Conservation (phyloP, 2,888 invertebrate genomes). For the Gerris lacustris region DNA sequence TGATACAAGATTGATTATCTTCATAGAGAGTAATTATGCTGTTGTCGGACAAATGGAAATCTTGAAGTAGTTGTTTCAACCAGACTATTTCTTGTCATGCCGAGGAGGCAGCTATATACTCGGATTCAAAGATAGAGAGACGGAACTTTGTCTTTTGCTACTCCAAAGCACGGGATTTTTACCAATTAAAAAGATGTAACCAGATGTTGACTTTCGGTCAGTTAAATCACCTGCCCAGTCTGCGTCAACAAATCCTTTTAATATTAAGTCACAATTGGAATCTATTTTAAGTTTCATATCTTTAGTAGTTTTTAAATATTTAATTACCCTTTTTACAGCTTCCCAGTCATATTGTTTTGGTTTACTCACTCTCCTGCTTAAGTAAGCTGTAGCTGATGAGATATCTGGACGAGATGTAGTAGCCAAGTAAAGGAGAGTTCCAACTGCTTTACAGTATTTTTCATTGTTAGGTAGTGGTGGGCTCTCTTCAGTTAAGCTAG, state of each 20-base stretch:
- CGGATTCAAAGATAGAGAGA: conserved; percentile 8
- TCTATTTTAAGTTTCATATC: neutral
- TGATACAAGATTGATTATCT: conserved; percentile 19
- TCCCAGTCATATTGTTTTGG: conserved; percentile 8
- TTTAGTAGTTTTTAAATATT: conserved; percentile 13
- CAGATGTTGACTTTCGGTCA: conserved; percentile 23
- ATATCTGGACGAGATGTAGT: conserved; percentile 14
- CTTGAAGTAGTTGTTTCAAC: neutral
- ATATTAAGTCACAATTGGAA: conserved; percentile 6
- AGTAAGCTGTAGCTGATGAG: conserved; percentile 12
- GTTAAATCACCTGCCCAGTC: conserved; percentile 19
- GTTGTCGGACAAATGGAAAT: neutral
- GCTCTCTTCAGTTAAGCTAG: neutral
- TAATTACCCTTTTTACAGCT: conserved; percentile 14
- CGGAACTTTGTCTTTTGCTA: conserved; percentile 16
- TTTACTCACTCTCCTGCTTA: conserved; percentile 8
- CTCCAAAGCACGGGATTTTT: conserved; percentile 17
- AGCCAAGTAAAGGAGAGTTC: neutral
- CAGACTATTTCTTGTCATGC: neutral
- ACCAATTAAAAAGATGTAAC: conserved; percentile 19
- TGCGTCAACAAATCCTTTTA: conserved; percentile 19
- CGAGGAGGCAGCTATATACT: conserved; percentile 6
- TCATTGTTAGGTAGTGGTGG: neutral
- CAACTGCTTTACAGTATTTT: neutral
- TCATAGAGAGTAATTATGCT: conserved; percentile 8